Evolutionary conservation across 2,113 vertebrate species (phyloP).

Genomic region (Phoenicopterus ruber): DNA sequence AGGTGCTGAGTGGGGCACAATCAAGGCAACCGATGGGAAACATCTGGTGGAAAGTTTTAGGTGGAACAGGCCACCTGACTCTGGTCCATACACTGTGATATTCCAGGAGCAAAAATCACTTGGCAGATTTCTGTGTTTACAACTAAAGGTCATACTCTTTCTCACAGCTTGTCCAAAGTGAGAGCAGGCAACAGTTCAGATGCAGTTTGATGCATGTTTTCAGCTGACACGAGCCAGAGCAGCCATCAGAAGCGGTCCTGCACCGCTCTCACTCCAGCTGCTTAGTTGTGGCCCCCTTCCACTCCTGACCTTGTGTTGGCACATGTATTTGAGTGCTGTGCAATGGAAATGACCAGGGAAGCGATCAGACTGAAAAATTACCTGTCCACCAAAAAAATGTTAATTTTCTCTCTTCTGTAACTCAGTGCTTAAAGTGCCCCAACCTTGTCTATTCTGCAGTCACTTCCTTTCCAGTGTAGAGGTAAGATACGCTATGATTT

Average conservation of each 20-base stretch:
- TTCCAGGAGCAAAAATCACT: conserved; percentile 23
- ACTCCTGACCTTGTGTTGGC: background rate
- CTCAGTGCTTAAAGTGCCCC: background rate
- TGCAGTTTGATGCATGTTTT: background rate
- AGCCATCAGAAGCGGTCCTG: background rate
- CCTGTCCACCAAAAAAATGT: background rate
- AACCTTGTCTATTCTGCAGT: background rate
- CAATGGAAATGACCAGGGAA: background rate
- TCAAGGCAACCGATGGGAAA: background rate
- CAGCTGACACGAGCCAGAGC: background rate
- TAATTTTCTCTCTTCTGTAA: background rate
- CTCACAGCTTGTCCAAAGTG: conserved; percentile 19
- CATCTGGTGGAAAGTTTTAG: conserved; percentile 10
- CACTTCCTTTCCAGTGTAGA: background rate
- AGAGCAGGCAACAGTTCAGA: background rate
- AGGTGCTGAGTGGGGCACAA: background rate
- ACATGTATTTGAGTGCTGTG: background rate
- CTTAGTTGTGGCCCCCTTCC: background rate
- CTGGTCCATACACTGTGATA: background rate
- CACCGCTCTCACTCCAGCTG: background rate
- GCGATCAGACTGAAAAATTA: background rate
- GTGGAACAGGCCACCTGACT: background rate
- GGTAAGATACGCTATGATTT: background rate
- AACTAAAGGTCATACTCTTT: background rate
- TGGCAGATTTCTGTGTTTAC: conserved; percentile 34